Evolutionary conservation across 2,797 vertebrate genomes (phyloP).

Genomic region (Etheostoma nigrum): DNA sequence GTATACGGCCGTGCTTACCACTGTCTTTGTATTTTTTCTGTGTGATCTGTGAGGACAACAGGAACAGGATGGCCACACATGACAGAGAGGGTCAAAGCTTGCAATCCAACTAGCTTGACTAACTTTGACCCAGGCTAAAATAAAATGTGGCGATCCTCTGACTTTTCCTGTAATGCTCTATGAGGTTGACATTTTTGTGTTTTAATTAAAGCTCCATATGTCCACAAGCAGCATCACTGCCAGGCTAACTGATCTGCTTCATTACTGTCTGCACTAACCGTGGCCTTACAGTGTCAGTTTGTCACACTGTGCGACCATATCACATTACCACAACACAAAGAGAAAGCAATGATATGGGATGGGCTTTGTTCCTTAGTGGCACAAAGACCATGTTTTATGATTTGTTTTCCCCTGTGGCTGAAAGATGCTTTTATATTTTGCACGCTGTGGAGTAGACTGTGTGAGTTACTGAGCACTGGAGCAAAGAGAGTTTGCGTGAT

Average conservation of each 20-base stretch:
- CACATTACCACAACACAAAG: constrained; percentile 61
- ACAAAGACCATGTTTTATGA: constrained; percentile 41
- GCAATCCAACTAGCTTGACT: not conserved
- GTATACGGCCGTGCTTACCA: not conserved
- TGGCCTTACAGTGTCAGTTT: constrained; percentile 37
- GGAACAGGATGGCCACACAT: not conserved
- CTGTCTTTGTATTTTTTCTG: not conserved
- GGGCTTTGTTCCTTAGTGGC: constrained; percentile 26
- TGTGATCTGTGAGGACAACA: constrained; percentile 22
- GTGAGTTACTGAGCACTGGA: constrained; percentile 20
- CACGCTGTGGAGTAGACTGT: not conserved
- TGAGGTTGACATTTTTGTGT: not conserved
- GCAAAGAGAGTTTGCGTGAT: constrained; percentile 15
- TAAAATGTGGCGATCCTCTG: not conserved
- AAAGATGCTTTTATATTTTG: constrained; percentile 35
- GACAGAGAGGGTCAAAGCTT: not conserved
- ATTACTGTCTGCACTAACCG: constrained; percentile 30
- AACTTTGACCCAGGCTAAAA: too few species aligned
- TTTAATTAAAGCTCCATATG: constrained; percentile 45
- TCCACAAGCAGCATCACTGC: constrained; percentile 49
- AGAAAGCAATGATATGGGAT: constrained; percentile 40
- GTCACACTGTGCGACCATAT: constrained; percentile 50
- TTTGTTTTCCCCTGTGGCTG: constrained; percentile 30
- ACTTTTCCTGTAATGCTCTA: not conserved
- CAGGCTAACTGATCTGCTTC: constrained; percentile 60